phyloP scores from a whole-genome alignment of 2,797 vertebrate genomes.

The Garrulus glandarius region DNA sequence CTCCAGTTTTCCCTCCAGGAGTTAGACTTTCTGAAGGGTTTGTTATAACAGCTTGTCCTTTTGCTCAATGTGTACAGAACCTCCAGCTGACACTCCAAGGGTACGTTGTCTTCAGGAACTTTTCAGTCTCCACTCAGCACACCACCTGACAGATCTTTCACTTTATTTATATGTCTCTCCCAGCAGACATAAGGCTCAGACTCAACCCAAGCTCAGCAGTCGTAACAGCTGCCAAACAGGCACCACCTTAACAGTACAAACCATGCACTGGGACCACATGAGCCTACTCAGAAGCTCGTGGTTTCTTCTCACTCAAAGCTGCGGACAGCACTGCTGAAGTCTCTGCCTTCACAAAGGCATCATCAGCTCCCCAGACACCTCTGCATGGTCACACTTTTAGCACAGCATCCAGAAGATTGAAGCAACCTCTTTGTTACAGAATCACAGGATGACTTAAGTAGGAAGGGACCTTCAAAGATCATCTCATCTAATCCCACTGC shows the following conservation, averaged over 20 bases:
- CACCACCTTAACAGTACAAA: neutral
- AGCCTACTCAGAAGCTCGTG: neutral
- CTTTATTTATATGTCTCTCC: neutral
- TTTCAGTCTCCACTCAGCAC: neutral
- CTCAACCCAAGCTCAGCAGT: neutral
- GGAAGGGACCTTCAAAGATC: neutral
- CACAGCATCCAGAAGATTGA: neutral
- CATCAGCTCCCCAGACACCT: neutral
- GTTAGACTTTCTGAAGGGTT: neutral
- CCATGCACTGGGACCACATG: accelerated
- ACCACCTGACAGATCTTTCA: neutral
- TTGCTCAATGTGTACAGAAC: neutral
- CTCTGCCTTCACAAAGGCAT: neutral
- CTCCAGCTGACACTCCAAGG: neutral
- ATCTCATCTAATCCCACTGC: neutral
- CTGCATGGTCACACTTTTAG: neutral
- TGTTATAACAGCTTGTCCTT: neutral
- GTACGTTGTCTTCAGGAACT: neutral
- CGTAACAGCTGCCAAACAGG: neutral
- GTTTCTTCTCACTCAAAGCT: neutral
- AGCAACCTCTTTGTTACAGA: neutral
- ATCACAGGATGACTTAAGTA: neutral
- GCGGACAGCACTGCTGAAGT: neutral
- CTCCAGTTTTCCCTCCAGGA: neutral
- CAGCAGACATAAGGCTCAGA: neutral